phyloP scores from a whole-genome alignment of 1,140 invertebrate species.

The Drosophila navojoa region DNA sequence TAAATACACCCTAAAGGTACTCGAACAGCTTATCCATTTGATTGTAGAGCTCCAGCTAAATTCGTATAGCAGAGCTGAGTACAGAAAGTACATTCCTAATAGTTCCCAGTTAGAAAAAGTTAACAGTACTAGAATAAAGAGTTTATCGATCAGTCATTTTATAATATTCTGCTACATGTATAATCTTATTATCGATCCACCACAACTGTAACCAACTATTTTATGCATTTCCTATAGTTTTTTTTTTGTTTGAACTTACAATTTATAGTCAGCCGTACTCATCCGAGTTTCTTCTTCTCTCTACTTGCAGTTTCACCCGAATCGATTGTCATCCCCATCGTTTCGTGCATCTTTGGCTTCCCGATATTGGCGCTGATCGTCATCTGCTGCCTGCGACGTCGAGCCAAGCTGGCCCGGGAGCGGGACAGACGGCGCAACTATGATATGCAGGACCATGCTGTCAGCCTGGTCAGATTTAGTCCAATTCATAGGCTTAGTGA shows the following conservation, averaged over 20 bases:
- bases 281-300: slow-evolving; percentile 1
- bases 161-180: too few species aligned
- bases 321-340: slow-evolving; percentile 93
- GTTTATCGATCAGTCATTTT: too few species aligned
- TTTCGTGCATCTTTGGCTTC: slow-evolving; percentile 94
- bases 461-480: slow-evolving; percentile 91
- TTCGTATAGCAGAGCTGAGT: too few species aligned
- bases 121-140: too few species aligned
- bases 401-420: slow-evolving; percentile 92
- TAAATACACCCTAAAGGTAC: too few species aligned
- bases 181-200: too few species aligned
- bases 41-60: too few species aligned
- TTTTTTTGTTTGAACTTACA: background rate
- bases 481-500: slow-evolving; percentile 89
- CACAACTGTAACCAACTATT: too few species aligned
- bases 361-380: slow-evolving; percentile 92
- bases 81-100: too few species aligned
- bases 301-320: slow-evolving; percentile 91
- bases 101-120: too few species aligned
- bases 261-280: background rate
- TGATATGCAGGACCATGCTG: slow-evolving; percentile 90
- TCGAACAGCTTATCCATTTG: too few species aligned
- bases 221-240: too few species aligned
- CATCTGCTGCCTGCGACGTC: slow-evolving; percentile 92
- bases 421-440: slow-evolving; percentile 90